phyloP scores from a whole-genome alignment of 2,113 vertebrate genomes.

The Phocoena phocoena region DNA sequence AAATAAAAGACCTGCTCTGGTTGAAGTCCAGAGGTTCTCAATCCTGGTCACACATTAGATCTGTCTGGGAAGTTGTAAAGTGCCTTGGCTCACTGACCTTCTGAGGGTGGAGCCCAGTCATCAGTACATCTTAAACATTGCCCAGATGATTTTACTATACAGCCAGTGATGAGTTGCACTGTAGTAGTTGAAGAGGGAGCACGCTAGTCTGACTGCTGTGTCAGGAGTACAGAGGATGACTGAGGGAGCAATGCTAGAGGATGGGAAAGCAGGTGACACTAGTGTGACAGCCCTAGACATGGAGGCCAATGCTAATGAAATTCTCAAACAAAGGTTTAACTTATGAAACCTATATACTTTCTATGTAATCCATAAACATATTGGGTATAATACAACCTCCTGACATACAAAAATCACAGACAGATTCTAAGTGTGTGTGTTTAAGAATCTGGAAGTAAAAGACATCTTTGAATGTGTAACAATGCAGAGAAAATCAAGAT shows the following conservation, averaged over 20 bases:
- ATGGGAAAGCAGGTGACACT: not conserved
- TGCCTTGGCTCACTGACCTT: not conserved
- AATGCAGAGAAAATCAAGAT: constrained; percentile 68
- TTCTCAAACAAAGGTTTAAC: not conserved
- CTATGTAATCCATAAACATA: not conserved
- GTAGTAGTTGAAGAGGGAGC: not conserved
- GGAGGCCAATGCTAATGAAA: not conserved
- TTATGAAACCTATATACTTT: not conserved
- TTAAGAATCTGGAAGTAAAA: constrained; percentile 64
- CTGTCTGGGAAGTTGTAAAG: not conserved
- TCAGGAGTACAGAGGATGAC: not conserved
- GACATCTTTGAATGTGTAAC: constrained; percentile 43
- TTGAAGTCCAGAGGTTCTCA: not conserved
- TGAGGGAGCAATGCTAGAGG: not conserved
- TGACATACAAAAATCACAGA: constrained; percentile 33
- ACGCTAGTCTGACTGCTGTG: not conserved
- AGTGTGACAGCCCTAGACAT: not conserved
- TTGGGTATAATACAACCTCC: not conserved
- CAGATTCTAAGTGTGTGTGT: constrained; percentile 64
- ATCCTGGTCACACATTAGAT: not conserved
- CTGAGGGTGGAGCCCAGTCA: rapidly evolving
- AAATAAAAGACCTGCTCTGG: not conserved
- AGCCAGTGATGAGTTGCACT: not conserved
- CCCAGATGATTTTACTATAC: not conserved
- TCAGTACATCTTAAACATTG: not conserved